Conservation (phyloP, 2,888 invertebrate species). For the Bombylius major region DNA sequence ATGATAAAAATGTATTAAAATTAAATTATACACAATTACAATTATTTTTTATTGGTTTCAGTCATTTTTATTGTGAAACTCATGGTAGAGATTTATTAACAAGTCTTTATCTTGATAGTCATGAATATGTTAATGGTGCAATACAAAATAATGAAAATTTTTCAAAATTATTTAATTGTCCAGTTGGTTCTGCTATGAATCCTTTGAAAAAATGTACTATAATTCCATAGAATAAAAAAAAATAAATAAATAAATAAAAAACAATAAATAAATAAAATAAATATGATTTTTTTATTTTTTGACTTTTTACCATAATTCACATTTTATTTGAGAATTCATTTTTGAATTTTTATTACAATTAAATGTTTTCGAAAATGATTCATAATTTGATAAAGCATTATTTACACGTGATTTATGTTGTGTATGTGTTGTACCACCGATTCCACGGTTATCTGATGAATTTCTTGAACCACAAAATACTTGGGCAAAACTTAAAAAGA, state of each 20-base stretch:
- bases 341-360: background rate
- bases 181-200: conserved; percentile 2
- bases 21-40: background rate
- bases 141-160: conserved; percentile 3
- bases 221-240: background rate
- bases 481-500: conserved; percentile 9
- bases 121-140: background rate
- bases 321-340: conserved; percentile 6
- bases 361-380: conserved; percentile 2
- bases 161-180: conserved; percentile 1
- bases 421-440: conserved; percentile 43
- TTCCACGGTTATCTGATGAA: conserved; percentile 51
- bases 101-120: too few relatives aligned
- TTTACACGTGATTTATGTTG: conserved; percentile 1
- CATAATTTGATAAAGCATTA: conserved; percentile 3
- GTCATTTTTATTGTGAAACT: conserved; percentile 1
- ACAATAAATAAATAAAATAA: background rate
- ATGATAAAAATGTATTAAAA: background rate
- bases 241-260: background rate
- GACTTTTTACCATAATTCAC: conserved; percentile 3
- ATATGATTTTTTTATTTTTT: background rate
- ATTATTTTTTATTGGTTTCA: conserved; percentile 4
- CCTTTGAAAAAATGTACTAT: conserved; percentile 1
- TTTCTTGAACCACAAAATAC: conserved; percentile 33
- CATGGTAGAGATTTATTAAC: background rate